phyloP scores from a whole-genome alignment of 2,113 vertebrate genomes.

The Heloderma charlesbogerti region DNA sequence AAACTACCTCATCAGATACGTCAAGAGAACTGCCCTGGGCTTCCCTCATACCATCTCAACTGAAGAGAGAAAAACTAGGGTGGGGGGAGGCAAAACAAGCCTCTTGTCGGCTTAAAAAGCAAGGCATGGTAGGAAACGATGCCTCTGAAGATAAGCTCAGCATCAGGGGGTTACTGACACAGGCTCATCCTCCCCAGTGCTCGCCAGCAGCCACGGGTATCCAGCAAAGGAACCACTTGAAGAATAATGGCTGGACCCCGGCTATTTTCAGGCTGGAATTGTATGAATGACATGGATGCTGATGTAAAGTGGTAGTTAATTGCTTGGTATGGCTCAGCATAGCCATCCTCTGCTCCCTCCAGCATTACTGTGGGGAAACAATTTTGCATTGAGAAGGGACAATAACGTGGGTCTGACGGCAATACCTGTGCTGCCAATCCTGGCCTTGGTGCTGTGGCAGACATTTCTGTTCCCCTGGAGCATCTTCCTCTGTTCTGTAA shows the following conservation, averaged over 20 bases:
- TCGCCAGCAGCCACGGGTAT: neutral
- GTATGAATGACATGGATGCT: neutral
- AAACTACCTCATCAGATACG: too few relatives aligned
- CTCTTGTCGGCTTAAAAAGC: too few relatives aligned
- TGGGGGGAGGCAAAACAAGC: too few relatives aligned
- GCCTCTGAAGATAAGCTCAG: neutral
- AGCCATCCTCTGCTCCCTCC: neutral
- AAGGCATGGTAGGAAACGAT: too few relatives aligned
- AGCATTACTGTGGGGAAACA: too few relatives aligned
- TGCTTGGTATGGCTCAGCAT: constrained; percentile 35
- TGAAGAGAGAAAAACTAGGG: too few relatives aligned
- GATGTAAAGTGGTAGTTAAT: neutral
- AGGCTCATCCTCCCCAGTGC: neutral
- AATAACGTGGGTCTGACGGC: neutral
- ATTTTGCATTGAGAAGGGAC: too few relatives aligned
- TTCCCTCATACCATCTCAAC: too few relatives aligned
- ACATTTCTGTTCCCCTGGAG: neutral
- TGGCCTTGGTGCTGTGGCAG: neutral
- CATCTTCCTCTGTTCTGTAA: neutral
- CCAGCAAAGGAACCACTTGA: neutral
- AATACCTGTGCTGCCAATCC: neutral
- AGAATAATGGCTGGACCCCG: neutral
- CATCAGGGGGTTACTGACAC: neutral
- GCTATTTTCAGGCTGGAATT: neutral
- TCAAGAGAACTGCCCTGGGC: too few relatives aligned